A percentile compares a stretch with the other conserved stretches of the same genome.
These are phyloP conservation scores for Geopemphigus sp. DNA, from an alignment of 1,140 invertebrate genomes.

Conservation along the genomic window DNA sequence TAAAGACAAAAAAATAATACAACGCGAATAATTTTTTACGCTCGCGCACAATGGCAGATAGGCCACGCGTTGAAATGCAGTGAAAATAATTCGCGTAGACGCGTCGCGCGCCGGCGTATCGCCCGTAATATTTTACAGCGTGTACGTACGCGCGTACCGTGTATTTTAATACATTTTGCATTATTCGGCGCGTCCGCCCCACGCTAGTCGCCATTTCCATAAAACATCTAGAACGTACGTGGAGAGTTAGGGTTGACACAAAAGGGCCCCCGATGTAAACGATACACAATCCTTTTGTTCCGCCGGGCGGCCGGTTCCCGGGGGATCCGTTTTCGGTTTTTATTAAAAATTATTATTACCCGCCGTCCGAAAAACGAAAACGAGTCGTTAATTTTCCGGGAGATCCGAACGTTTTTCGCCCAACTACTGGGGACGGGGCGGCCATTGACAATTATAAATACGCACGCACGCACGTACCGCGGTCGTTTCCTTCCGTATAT, in stretches of 20 bases:
- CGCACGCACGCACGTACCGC: background rate
- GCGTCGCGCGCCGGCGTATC: background rate
- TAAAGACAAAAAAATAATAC: slow-evolving; percentile 45
- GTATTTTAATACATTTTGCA: slow-evolving; percentile 48
- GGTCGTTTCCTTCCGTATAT: background rate
- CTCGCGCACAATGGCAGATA: slow-evolving; percentile 12
- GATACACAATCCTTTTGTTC: slow-evolving; percentile 49
- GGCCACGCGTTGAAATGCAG: slow-evolving; percentile 32
- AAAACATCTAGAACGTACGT: slow-evolving; percentile 30
- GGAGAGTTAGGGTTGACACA: slow-evolving; percentile 23
- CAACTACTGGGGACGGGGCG: too few relatives aligned
- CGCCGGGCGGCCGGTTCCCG: background rate
- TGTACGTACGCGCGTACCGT: background rate
- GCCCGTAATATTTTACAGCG: background rate
- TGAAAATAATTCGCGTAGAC: slow-evolving; percentile 35
- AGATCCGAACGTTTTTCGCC: slow-evolving; percentile 11
- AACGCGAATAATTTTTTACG: slow-evolving; percentile 32
- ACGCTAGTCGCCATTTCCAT: slow-evolving; percentile 40
- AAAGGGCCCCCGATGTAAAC: slow-evolving; percentile 42
- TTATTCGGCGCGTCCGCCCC: slow-evolving; percentile 36
- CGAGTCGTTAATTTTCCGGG: slow-evolving; percentile 46
- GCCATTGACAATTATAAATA: slow-evolving; percentile 37
- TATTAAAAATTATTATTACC: slow-evolving; percentile 45
- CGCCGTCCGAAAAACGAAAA: background rate
- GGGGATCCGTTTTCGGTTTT: slow-evolving; percentile 26